These are phyloP conservation scores for Tricholaema leucomelas DNA, from an alignment of 2,113 vertebrate species.

Conservation along the genomic window DNA sequence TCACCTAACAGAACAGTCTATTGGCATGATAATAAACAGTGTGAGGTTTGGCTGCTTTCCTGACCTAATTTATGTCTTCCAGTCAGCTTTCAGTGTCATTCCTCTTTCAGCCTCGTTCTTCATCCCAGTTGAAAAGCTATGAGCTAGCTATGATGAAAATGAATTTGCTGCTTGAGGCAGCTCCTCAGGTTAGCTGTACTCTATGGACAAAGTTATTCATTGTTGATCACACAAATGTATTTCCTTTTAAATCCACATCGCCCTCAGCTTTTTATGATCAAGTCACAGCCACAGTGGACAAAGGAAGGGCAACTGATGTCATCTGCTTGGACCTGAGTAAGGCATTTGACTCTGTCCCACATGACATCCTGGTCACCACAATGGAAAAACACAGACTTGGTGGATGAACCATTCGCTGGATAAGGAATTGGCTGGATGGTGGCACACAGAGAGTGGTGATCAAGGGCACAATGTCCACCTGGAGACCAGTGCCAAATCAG, in stretches of 20 bases:
- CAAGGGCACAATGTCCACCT: too few species aligned
- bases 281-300: too few species aligned
- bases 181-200: not conserved
- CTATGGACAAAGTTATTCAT: not conserved
- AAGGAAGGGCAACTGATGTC: too few species aligned
- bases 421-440: too few species aligned
- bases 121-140: not conserved
- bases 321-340: too few species aligned
- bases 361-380: too few species aligned
- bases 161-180: not conserved
- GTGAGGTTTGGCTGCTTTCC: constrained; percentile 9
- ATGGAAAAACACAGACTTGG: too few species aligned
- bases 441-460: too few species aligned
- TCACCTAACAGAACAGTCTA: not conserved
- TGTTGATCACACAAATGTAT: not conserved
- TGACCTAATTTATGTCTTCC: constrained; percentile 30
- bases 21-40: not conserved
- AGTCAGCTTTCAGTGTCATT: not conserved
- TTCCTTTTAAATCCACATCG: not conserved
- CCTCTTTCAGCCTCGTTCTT: not conserved
- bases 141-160: not conserved
- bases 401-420: too few species aligned
- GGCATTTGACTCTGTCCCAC: too few species aligned
- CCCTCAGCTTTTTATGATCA: not conserved
- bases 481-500: too few species aligned